Percentiles rank a stretch among this genome's conserved stretches.
phyloP scores from a whole-genome alignment of 2,888 invertebrate genomes.

The Neoaliturus tenellus region DNA sequence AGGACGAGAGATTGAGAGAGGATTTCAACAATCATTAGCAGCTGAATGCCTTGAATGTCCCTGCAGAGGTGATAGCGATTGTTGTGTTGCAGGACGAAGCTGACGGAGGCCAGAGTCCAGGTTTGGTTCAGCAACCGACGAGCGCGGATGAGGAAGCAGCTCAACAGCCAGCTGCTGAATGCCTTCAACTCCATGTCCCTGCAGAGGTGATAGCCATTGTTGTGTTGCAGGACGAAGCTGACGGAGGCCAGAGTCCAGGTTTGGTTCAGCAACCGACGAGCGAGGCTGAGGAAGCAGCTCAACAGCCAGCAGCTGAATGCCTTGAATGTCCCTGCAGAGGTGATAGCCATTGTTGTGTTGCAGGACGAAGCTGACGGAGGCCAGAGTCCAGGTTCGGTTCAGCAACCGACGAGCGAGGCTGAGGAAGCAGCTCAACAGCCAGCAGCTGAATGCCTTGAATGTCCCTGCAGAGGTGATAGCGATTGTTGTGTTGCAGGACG shows the following conservation, averaged over 20 bases:
- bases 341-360: constrained; percentile 56
- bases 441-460: constrained; percentile 89
- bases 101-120: constrained; percentile 74
- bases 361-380: constrained; percentile 76
- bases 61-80: not conserved
- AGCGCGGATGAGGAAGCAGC: constrained; percentile 94
- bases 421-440: constrained; percentile 93
- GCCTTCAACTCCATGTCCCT: constrained; percentile 86
- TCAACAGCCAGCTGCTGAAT: constrained; percentile 90
- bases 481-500: constrained; percentile 72
- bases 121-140: constrained; percentile 99
- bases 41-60: too few relatives aligned
- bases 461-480: constrained; percentile 73
- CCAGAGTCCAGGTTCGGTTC: constrained; percentile 89
- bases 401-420: constrained; percentile 96
- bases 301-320: constrained; percentile 90
- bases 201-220: constrained; percentile 64
- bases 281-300: constrained; percentile 93
- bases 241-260: constrained; percentile 78
- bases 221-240: constrained; percentile 73
- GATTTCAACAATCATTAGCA: too few relatives aligned
- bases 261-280: constrained; percentile 98
- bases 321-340: constrained; percentile 81
- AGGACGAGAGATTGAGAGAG: too few relatives aligned
- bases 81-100: constrained; percentile 73